Percentiles rank a stretch among this genome's conserved stretches.
Evolutionary conservation across 2,797 vertebrate genomes (phyloP).

Genomic region (Acrocephalus scirpaceus): DNA sequence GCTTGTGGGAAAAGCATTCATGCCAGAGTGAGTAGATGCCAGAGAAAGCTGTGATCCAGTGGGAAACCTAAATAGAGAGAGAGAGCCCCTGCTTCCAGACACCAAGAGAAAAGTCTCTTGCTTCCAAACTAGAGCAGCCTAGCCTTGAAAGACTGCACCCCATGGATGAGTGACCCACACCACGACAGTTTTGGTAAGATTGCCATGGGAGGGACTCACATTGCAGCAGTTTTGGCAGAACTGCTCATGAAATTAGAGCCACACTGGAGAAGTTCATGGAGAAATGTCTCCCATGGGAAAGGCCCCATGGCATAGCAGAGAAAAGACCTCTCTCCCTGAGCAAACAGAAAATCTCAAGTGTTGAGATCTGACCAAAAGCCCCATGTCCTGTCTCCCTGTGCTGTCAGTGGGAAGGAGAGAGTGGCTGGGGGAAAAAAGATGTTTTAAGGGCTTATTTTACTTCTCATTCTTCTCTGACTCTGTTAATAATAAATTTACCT

Average conservation of each 20-base stretch:
- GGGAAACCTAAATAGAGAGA: neutral
- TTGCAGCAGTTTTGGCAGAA: neutral
- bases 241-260: neutral
- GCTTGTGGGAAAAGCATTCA: neutral
- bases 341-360: rapidly evolving
- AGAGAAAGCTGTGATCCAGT: neutral
- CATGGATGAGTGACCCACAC: rapidly evolving
- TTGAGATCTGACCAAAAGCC: neutral
- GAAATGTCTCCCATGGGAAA: neutral
- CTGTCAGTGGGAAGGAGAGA: neutral
- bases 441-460: neutral
- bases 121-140: neutral
- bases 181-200: neutral
- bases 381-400: neutral
- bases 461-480: neutral
- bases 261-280: neutral
- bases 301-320: neutral
- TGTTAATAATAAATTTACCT: neutral
- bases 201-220: no score
- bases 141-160: no score
- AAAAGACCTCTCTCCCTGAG: no score
- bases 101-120: neutral
- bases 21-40: neutral
- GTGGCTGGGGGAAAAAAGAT: neutral
- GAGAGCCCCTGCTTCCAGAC: no score